Evolutionary conservation across 2,113 vertebrate species (phyloP), one percentile per base, ranked within the genome.

Genomic region (Datnioides undecimradiatus): DNA sequence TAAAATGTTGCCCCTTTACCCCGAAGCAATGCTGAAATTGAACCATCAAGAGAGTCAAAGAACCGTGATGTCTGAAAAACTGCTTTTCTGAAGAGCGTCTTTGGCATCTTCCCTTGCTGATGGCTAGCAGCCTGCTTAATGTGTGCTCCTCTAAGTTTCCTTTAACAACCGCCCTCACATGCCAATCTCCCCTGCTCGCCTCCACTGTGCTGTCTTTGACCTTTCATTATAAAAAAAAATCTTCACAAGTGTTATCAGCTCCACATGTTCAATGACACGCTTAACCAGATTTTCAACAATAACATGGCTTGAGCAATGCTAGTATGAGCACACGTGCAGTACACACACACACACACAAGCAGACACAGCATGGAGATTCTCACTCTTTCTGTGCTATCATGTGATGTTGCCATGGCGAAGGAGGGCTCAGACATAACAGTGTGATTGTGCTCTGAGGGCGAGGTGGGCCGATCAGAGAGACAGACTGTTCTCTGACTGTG

Each of bases 381-480:
- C 34, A 64, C 58, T 69, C 76, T 60, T 60, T 79, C 66, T 34
- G 54, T 46, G 82, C 62, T n/a, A 78, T 91, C 92, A 91, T 90
- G 90, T 89, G 91, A 93, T 80, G 80, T 85, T 93, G 82, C 83
- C 85, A 90, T 90, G 77, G 89, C 38, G 31, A 87, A 80, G 79
- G 48, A 80, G 80, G 79, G 60, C 83, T 79, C 75, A 87, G 87
- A 92, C 90, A 93, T 90, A 93, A 94, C 85, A 79, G 85, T 64
- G 84, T 11, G 81, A 92, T 92, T 94, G 93, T 92, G 77, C 85
- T 88, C 72, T 0, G 71, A 66, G 88, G 82, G 73, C 46, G 76
- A 91, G 88, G 89, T 86, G 87, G 92, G 88, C 63, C 51, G 81
- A 89, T 90, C 88, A 84, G 90, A 88, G 83, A 90, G 80, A 87